These are phyloP conservation scores for Alexandromys fortis DNA, from an alignment of 2,113 vertebrate genomes.

Conservation along the genomic window DNA sequence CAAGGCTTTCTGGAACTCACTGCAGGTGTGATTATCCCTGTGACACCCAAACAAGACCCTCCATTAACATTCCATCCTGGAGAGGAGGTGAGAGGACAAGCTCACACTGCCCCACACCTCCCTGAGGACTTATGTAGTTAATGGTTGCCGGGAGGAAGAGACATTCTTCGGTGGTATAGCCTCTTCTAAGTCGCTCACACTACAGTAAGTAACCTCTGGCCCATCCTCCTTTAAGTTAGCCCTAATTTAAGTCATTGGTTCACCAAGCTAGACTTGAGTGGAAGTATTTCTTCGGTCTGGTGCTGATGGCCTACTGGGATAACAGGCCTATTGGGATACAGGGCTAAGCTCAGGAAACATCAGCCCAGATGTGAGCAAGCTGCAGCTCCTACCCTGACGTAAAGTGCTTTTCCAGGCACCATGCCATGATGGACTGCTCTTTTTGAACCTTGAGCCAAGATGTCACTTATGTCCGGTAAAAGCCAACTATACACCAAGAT, in stretches of 20 bases:
- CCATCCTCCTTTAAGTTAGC: background rate
- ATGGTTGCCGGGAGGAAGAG: background rate
- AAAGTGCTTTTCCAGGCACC: background rate
- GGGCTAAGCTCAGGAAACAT: background rate
- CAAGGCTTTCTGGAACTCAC: background rate
- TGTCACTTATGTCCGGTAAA: background rate
- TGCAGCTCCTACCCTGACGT: background rate
- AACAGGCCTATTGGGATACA: background rate
- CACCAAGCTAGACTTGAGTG: background rate
- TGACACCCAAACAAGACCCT: rapidly evolving
- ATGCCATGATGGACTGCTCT: background rate
- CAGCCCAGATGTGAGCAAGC: background rate
- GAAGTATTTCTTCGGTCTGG: background rate
- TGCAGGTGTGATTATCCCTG: background rate
- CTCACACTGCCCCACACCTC: background rate
- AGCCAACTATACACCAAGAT: background rate
- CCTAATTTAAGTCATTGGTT: background rate
- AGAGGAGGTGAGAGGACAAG: background rate
- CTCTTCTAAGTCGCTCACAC: background rate
- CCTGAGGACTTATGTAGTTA: background rate
- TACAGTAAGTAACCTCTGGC: background rate
- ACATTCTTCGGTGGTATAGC: no score
- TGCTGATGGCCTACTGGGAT: no score
- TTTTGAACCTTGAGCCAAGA: background rate
- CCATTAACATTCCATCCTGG: background rate